phyloP scores from a whole-genome alignment of 1,140 invertebrate species.

The Aphelinus certus region DNA sequence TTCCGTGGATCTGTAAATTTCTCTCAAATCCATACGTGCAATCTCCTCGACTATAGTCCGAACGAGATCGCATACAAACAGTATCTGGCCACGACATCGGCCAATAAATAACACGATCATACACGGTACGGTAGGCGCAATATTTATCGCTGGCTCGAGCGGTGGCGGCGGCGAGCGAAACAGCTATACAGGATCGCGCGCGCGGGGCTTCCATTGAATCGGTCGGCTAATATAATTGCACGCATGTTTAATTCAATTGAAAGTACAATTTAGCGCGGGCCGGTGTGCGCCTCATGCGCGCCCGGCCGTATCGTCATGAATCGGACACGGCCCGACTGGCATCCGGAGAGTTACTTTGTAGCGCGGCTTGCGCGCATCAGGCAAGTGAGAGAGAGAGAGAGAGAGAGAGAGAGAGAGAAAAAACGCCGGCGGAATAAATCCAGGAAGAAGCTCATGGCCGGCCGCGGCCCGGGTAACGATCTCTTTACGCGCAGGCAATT shows the following conservation, averaged over 20 bases:
- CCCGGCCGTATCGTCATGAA: constrained; percentile 17
- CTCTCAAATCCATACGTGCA: no score
- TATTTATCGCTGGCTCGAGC: no score
- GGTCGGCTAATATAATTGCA: no score
- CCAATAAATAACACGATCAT: no score
- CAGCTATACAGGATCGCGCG: no score
- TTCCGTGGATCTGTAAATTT: no score
- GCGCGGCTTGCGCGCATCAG: constrained; percentile 7
- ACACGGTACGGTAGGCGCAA: no score
- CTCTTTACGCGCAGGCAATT: constrained; percentile 66
- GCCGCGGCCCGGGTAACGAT: constrained; percentile 53
- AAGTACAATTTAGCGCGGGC: constrained; percentile 28
- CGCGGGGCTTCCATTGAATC: no score
- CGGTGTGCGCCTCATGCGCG: background rate
- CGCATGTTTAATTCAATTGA: constrained; percentile 23
- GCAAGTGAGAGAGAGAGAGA: background rate
- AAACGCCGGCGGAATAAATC: constrained; percentile 50
- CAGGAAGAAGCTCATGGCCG: constrained; percentile 55
- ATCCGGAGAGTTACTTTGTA: constrained; percentile 47
- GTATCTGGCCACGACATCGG: no score
- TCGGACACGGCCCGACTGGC: constrained; percentile 49
- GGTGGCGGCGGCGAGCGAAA: no score
- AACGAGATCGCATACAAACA: no score
- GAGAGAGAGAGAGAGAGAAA: constrained; percentile 3
- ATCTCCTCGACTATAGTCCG: no score